phyloP scores from a whole-genome alignment of 2,797 vertebrate genomes.

The Parambassis ranga region DNA sequence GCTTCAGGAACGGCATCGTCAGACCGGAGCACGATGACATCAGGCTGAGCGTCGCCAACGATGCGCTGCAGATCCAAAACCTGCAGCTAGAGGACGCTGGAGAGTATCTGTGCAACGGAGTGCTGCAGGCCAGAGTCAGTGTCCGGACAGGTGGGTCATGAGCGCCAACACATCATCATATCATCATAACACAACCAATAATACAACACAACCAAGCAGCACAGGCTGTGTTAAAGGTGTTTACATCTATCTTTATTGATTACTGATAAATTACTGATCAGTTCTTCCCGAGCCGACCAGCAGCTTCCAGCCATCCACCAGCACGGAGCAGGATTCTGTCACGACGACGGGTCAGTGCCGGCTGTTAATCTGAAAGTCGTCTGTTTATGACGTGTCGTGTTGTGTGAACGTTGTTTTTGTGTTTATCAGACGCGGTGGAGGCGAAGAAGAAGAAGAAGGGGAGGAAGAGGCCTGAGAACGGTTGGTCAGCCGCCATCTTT shows the following conservation, averaged over 20 bases:
- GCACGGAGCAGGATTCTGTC: too few relatives aligned
- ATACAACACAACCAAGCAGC: too few relatives aligned
- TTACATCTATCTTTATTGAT: too few relatives aligned
- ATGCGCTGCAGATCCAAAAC: conserved; percentile 58
- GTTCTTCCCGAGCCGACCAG: neutral
- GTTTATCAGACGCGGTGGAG: conserved; percentile 24
- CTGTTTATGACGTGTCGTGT: neutral
- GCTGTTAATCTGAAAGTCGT: fast-evolving
- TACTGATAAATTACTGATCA: neutral
- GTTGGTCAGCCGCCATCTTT: conserved; percentile 3
- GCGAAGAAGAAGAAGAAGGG: conserved; percentile 17
- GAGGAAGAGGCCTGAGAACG: conserved; percentile 15
- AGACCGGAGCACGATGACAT: conserved; percentile 33
- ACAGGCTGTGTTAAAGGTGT: too few relatives aligned
- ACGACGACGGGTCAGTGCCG: too few relatives aligned
- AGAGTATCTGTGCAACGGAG: conserved; percentile 58
- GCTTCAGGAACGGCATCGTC: conserved; percentile 57
- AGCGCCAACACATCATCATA: too few relatives aligned
- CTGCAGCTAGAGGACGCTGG: conserved; percentile 60
- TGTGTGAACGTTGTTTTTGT: neutral
- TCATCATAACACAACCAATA: too few relatives aligned
- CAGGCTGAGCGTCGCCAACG: conserved; percentile 36
- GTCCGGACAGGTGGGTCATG: conserved; percentile 39
- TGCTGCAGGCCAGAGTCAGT: conserved; percentile 25
- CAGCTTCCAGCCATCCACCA: neutral